A percentile compares a stretch with the other conserved stretches of the same genome.
Evolutionary conservation across 92 coral and sea anemone genomes (phyloP).

Genomic region (Scolanthus callimorphus): DNA sequence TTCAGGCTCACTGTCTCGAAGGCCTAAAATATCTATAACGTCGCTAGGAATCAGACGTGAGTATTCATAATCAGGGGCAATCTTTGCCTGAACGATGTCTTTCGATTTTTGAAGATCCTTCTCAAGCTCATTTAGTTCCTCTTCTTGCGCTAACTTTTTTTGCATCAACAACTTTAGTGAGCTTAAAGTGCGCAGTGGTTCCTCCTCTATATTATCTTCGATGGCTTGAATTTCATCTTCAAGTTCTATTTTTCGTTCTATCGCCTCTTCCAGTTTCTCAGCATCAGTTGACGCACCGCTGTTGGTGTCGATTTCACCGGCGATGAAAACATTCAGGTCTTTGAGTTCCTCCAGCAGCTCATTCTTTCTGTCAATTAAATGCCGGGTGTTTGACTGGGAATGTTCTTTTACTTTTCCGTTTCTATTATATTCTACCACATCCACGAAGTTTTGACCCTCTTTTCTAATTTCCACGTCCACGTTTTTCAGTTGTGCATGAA

Average conservation of each 20-base stretch:
- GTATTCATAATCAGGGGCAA: neutral
- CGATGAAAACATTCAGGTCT: conserved; percentile 15
- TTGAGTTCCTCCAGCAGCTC: conserved; percentile 14
- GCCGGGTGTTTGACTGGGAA: conserved; percentile 17
- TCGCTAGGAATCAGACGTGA: neutral
- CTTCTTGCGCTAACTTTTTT: conserved; percentile 14
- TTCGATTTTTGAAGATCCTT: conserved; percentile 4
- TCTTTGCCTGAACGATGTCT: neutral
- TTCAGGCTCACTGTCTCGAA: neutral
- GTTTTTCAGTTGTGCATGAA: conserved; percentile 2
- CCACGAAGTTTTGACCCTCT: conserved; percentile 50
- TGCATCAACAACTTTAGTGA: conserved; percentile 27
- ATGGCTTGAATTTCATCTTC: conserved; percentile 31
- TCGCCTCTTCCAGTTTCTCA: conserved; percentile 5
- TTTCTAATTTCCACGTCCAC: conserved; percentile 33
- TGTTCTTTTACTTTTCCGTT: conserved; percentile 23
- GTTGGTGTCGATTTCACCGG: conserved; percentile 10
- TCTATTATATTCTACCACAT: conserved; percentile 41
- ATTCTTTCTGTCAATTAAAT: conserved; percentile 14
- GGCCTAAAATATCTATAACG: conserved; percentile 6
- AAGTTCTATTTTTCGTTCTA: conserved; percentile 28
- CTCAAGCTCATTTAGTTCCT: conserved; percentile 7
- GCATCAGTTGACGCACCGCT: conserved; percentile 1
- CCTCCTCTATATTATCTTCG: conserved; percentile 46
- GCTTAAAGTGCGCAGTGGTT: conserved; percentile 48